These are phyloP conservation scores for Acanthisitta chloris DNA, from an alignment of 2,113 vertebrate species.

Conservation along the genomic window DNA sequence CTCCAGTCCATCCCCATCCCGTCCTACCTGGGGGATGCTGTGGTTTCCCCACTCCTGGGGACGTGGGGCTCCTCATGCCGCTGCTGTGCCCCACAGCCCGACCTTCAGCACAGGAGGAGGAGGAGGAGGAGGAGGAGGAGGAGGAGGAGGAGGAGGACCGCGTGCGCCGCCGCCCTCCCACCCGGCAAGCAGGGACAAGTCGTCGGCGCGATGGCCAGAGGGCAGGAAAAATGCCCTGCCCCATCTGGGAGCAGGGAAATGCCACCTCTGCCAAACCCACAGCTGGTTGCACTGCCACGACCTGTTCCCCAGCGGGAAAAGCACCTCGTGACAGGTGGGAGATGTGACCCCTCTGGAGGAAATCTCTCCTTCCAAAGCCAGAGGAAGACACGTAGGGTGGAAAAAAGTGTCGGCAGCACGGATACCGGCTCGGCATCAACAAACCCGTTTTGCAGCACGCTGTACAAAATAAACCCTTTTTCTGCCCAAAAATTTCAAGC, in stretches of 20 bases:
- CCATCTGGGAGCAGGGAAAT: background rate
- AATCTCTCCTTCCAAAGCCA: background rate
- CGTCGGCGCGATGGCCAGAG: background rate
- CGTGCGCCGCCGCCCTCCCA: background rate
- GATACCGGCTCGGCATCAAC: background rate
- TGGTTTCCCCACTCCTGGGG: rapidly evolving
- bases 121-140: background rate
- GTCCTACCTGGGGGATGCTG: background rate
- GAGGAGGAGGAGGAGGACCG: background rate
- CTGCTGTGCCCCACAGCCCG: background rate
- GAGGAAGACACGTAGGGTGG: rapidly evolving
- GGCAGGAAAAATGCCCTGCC: conserved; percentile 58
- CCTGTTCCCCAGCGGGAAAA: background rate
- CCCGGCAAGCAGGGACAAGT: conserved; percentile 1
- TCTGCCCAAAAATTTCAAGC: background rate
- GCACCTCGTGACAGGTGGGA: background rate
- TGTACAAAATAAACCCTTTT: background rate
- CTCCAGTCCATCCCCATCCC: background rate
- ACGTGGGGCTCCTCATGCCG: background rate
- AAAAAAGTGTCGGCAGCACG: rapidly evolving
- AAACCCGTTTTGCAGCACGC: background rate
- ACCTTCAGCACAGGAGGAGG: background rate
- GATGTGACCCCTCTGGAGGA: rapidly evolving
- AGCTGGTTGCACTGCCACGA: background rate
- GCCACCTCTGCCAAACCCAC: background rate